Percentiles rank a stretch among this genome's conserved stretches.
Conservation (phyloP, 2,113 vertebrate species). For the Edolisoma coerulescens region DNA sequence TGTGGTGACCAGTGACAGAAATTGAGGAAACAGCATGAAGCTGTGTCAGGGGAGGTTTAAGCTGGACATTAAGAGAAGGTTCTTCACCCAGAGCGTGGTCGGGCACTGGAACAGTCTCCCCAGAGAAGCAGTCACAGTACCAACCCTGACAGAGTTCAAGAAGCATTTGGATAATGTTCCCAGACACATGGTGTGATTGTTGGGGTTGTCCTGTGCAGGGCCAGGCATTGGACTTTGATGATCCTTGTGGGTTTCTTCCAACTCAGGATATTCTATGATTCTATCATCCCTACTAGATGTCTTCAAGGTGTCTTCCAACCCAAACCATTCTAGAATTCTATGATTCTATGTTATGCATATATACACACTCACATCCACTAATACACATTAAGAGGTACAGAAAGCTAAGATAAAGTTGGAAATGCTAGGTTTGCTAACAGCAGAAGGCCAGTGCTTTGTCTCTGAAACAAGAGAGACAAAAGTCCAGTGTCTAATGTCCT, state of each 20-base stretch:
- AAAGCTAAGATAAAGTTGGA: constrained; percentile 27
- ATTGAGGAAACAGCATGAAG: background rate
- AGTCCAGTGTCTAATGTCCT: constrained; percentile 22
- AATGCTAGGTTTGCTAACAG: background rate
- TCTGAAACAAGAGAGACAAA: constrained; percentile 46
- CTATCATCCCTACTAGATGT: background rate
- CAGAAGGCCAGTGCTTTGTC: constrained; percentile 27
- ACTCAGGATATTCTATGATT: background rate
- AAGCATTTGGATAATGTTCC: background rate
- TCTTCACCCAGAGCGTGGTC: background rate
- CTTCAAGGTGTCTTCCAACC: background rate
- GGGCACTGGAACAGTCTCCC: background rate
- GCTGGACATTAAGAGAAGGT: background rate
- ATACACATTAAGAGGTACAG: background rate
- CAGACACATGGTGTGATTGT: background rate
- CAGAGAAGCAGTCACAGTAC: background rate
- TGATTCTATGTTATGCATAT: background rate
- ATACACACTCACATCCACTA: background rate
- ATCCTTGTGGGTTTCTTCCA: background rate
- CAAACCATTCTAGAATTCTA: background rate
- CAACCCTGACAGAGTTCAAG: background rate
- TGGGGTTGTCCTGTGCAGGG: background rate
- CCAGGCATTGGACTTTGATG: background rate
- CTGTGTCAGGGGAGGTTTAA: background rate
- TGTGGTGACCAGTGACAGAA: background rate